A percentile compares a stretch with the other conserved stretches of the same genome.
phyloP scores from a whole-genome alignment of 2,888 invertebrate genomes.

The Acrobasis repandana region DNA sequence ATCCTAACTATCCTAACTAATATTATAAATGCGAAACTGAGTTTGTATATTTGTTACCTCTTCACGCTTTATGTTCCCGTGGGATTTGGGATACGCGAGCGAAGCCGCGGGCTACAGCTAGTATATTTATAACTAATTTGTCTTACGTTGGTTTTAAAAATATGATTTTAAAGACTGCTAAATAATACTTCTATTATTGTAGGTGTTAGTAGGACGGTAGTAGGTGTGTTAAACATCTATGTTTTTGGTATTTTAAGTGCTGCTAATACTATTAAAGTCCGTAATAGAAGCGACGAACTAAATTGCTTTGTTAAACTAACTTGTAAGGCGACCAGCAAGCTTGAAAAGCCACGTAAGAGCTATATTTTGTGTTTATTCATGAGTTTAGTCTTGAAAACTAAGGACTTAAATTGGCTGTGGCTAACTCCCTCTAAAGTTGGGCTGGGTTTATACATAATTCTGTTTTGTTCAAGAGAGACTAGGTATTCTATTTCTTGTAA shows the following conservation, averaged over 20 bases:
- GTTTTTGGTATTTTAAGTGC: neutral
- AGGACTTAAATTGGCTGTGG: constrained; percentile 16
- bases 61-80: no score
- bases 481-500: no score
- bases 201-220: no score
- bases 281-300: constrained; percentile 10
- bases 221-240: neutral
- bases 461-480: neutral
- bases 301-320: constrained; percentile 23
- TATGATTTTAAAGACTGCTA: no score
- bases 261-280: constrained; percentile 11
- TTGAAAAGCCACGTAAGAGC: constrained; percentile 15
- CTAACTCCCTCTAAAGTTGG: neutral
- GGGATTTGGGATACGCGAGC: no score
- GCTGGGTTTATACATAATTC: neutral
- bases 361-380: constrained; percentile 17
- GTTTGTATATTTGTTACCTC: no score
- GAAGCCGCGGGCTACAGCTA: no score
- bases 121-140: no score
- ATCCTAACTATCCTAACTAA: no score
- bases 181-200: no score
- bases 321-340: constrained; percentile 15
- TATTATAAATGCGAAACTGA: no score
- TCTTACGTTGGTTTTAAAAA: no score
- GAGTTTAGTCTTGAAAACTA: constrained; percentile 14